Base-by-base conservation (phyloP, 1,140 invertebrate species). In the Cyrtorhinus lividipennis region DNA sequence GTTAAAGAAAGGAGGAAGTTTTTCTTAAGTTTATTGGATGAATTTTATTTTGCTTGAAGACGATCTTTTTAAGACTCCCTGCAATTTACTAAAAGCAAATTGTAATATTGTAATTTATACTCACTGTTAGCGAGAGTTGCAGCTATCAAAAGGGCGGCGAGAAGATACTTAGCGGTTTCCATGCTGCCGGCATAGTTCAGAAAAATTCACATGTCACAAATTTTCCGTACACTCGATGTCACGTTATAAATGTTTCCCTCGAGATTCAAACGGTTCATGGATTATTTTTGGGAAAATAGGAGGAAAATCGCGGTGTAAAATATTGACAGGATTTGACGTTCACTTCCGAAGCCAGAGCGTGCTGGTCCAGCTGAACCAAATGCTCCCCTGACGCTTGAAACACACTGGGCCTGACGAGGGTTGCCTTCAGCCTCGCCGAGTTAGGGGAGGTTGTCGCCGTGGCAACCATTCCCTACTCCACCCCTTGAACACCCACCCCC, bases 151-250 rank as follows among this genome's bases (percentile, higher is more conserved):
- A 59, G 27, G 24, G 58, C 58, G 58, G 58, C 27, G 58, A 59
- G 58, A 59, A 59, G 58, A 59, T n/a, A 59, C 58, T 30, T 59
- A 18, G 26, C 58, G 58, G 58, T 59, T 25, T 59, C 58, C 58
- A 59, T 59, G 27, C 58, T 26, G 58, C 58, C 58, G 24, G 58
- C 58, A 59, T 59, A 59, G n/a, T 30, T 25, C 27, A 30, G n/a
- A 18, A 24, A 59, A 26, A 59, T 23, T 59, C 58, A 59, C 58
- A 59, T 59, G 58, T 27, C 58, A 30, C 58, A 59, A 59, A 59
- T 30, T 2, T 2, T n/a, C n/a, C n/a, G n/a, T 10, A 23, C 24
- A 23, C 56, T 23, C n/a, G 30, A 38, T n/a, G n/a, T 5, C 30
- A 38, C 30, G 30, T 38, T 38, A 23, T 8, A 30, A 23, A 30